Evolutionary conservation across 2,797 vertebrate species (phyloP).

Genomic region (Otolemur crassicaudatus): DNA sequence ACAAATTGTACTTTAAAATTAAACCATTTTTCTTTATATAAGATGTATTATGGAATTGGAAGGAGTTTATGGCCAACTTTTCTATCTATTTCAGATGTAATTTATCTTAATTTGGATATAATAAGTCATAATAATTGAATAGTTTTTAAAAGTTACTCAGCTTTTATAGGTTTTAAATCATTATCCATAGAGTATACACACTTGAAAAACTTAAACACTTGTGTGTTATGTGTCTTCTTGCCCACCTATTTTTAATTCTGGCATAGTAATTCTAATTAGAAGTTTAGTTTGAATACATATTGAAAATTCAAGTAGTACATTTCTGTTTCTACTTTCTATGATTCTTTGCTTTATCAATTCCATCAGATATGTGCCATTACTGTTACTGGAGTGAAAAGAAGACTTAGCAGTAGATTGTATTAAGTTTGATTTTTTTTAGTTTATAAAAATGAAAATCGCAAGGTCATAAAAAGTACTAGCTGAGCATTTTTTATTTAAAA

Average conservation of each 20-base stretch:
- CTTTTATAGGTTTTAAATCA: constrained; percentile 39
- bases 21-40: constrained; percentile 30
- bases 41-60: neutral
- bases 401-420: neutral
- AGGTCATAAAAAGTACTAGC: neutral
- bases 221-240: neutral
- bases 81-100: constrained; percentile 47
- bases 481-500: neutral
- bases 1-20: constrained; percentile 46
- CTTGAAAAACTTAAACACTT: neutral
- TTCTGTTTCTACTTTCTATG: constrained; percentile 37
- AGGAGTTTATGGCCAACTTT: constrained; percentile 23
- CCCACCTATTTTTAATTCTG: constrained; percentile 16
- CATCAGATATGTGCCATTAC: neutral
- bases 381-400: constrained; percentile 17
- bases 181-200: neutral
- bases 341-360: constrained; percentile 26
- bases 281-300: constrained; percentile 44
- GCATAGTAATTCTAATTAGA: neutral
- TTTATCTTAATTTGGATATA: constrained; percentile 30
- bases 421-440: neutral
- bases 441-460: constrained; percentile 20
- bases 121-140: constrained; percentile 27
- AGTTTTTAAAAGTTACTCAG: constrained; percentile 11
- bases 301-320: constrained; percentile 42